Evolutionary conservation across 2,797 vertebrate genomes (phyloP).

Genomic region (Botia almorhae): DNA sequence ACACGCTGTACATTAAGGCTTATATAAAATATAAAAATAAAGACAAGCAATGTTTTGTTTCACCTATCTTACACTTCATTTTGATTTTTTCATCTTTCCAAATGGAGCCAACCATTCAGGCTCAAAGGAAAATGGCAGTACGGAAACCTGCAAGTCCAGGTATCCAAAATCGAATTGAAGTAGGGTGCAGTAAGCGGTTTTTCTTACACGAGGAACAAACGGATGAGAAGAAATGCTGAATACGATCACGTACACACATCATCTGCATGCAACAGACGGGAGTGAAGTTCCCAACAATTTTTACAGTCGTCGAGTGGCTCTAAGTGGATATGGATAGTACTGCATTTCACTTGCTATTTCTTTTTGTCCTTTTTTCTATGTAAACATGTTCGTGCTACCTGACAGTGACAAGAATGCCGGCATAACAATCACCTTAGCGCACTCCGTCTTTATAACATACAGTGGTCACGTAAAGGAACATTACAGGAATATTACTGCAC

Average conservation of each 20-base stretch:
- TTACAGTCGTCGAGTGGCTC: conserved; percentile 71
- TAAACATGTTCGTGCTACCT: conserved; percentile 79
- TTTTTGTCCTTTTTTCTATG: conserved; percentile 35
- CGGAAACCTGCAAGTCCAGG: conserved; percentile 71
- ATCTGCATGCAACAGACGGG: conserved; percentile 86
- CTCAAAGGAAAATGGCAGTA: conserved; percentile 77
- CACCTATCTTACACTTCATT: conserved; percentile 62
- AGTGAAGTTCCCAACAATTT: conserved; percentile 72
- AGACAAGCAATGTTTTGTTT: conserved; percentile 81
- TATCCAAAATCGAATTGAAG: conserved; percentile 66
- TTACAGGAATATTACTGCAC: conserved; percentile 32
- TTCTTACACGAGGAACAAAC: conserved; percentile 77
- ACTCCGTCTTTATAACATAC: conserved; percentile 45
- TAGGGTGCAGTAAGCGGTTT: conserved; percentile 68
- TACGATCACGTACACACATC: conserved; percentile 82
- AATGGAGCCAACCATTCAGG: conserved; percentile 68
- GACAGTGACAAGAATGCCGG: conserved; percentile 66
- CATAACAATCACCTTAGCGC: conserved; percentile 31
- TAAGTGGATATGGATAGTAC: conserved; percentile 46
- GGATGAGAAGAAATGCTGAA: conserved; percentile 78
- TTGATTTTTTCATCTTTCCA: conserved; percentile 67
- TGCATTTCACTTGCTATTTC: conserved; percentile 33
- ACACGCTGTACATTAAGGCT: conserved; percentile 88
- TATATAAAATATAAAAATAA: conserved; percentile 90
- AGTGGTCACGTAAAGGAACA: conserved; percentile 36